A percentile compares a stretch with the other conserved stretches of the same genome.
Evolutionary conservation across 2,113 vertebrate genomes (phyloP).

Genomic region (Platanista minor): DNA sequence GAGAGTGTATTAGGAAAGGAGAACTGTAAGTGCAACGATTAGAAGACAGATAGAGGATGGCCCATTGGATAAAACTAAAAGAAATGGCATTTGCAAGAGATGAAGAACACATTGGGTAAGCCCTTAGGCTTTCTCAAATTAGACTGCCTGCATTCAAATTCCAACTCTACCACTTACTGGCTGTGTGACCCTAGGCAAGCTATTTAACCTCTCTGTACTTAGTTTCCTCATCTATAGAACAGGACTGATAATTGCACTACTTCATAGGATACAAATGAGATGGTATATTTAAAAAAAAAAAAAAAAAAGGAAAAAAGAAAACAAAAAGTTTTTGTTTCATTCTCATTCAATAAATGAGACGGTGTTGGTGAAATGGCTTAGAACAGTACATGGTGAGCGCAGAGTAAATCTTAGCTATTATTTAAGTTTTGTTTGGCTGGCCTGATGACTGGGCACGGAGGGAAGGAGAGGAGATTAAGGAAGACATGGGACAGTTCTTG

Average conservation of each 20-base stretch:
- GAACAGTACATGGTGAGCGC: background rate
- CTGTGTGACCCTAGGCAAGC: background rate
- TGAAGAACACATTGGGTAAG: background rate
- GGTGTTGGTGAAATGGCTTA: background rate
- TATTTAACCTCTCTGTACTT: background rate
- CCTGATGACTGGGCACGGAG: background rate
- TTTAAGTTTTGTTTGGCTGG: background rate
- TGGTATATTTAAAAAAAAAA: too few species aligned
- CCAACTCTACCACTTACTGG: background rate
- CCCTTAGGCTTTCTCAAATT: background rate
- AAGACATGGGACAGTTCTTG: background rate
- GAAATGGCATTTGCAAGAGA: background rate
- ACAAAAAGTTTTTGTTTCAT: background rate
- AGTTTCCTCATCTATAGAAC: background rate
- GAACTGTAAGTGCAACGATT: background rate
- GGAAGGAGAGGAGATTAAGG: background rate
- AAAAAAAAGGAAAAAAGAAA: background rate
- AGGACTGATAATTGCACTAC: background rate
- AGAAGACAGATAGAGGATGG: background rate
- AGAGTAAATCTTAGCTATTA: background rate
- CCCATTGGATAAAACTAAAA: background rate
- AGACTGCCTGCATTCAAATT: background rate
- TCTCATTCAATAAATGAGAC: background rate
- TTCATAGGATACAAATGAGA: background rate
- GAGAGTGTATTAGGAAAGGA: background rate